Base-by-base conservation (phyloP, 2,797 vertebrate species). In the Lepilemur septentrionalis region DNA sequence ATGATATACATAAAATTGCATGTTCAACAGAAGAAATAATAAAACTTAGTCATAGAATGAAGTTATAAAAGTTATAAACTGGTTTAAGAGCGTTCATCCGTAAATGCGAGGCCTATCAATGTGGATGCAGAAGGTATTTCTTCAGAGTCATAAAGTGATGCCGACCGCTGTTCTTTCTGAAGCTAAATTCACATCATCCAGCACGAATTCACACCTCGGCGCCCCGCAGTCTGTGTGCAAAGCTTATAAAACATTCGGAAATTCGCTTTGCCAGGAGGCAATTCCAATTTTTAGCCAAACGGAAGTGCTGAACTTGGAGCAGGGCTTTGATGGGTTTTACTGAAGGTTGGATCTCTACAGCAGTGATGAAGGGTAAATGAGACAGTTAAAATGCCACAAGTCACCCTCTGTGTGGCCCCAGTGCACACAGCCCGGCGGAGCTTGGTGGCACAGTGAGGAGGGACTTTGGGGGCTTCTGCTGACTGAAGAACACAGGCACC, bases 241-340 rank as follows among this genome's bases (percentile, higher is more conserved):
- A 93, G 73, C 93, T 83, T 67, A 85, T 75, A 32, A 63, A 94
- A 97, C 82, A 84, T 70, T 28, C 70, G 93, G 88, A 97, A 97
- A 92, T 18, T 32, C 94, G 80, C 88, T 79, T 38, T 46, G 65
- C 59, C 10, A 5, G 38, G 12, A 95, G 17, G 78, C 80, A 96
- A 90, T 82, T 95, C 69, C 69, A 41, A 90, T 81, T 61, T 61
- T 41, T 14, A 63, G 92, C 30, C 30, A 61, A 35, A 8, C n/a
- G 17, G 25, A 6, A 76, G 46, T 5, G 48, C 91, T 63, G n/a
- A 86, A 75, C 75, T 87, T 46, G 94, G 63, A 95, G 67, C 67
- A n/a, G 20, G 28, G 67, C 35, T 92, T 38, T 69, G 32, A 76
- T 23, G 69, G 59, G 69, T 48, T 70, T 95, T 76, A 92, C 38